phyloP scores from a whole-genome alignment of 2,888 invertebrate species.

The Leptopilina myrica region DNA sequence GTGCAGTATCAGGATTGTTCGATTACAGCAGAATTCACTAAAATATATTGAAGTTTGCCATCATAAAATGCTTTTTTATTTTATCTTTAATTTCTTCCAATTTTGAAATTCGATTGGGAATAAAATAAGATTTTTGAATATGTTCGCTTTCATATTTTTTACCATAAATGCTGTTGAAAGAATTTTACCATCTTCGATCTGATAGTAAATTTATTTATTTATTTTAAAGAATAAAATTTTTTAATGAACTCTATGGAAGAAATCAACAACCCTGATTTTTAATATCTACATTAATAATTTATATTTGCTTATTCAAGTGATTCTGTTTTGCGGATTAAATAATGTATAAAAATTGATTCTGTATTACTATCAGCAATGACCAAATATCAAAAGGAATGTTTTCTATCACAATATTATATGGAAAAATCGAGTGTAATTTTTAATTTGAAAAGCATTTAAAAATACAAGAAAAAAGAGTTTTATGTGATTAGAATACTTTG shows the following conservation, averaged over 20 bases:
- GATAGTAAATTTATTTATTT: too few relatives aligned
- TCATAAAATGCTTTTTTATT: too few relatives aligned
- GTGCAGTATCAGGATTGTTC: conserved; percentile 14
- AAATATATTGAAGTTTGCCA: not conserved
- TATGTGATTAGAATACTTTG: too few relatives aligned
- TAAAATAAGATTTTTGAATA: too few relatives aligned
- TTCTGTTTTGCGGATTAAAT: not conserved
- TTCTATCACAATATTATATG: conserved; percentile 16
- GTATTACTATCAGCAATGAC: conserved; percentile 27
- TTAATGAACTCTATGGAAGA: not conserved
- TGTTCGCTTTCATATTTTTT: too few relatives aligned
- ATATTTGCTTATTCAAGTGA: not conserved
- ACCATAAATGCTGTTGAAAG: too few relatives aligned
- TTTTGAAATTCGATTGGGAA: not conserved
- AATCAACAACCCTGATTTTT: not conserved
- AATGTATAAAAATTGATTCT: not conserved
- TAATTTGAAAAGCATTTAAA: too few relatives aligned
- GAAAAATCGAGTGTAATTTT: not conserved
- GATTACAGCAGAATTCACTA: not conserved
- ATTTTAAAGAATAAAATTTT: too few relatives aligned
- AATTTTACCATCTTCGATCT: too few relatives aligned
- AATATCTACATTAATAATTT: not conserved
- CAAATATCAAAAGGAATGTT: conserved; percentile 26
- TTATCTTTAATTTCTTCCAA: not conserved
- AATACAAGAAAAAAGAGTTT: too few relatives aligned